phyloP scores from a whole-genome alignment of 2,888 invertebrate genomes.

The Chironomus tentans region DNA sequence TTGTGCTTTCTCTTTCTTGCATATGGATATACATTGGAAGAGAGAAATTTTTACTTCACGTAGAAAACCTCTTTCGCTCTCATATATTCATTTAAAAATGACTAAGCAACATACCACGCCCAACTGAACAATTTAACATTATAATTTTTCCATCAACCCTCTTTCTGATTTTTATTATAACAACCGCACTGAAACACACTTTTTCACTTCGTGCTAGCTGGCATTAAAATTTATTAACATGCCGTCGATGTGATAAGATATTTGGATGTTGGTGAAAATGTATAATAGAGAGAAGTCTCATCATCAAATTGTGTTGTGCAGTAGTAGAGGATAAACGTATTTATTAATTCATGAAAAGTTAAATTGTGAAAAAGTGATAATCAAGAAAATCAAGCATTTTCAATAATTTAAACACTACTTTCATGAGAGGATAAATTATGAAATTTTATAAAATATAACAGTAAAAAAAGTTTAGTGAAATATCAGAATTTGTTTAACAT shows the following conservation, averaged over 20 bases:
- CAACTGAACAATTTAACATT: constrained; percentile 23
- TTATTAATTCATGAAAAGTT: too few relatives aligned
- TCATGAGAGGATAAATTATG: not conserved
- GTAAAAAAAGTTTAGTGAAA: not conserved
- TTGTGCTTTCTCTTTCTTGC: not conserved
- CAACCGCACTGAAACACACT: constrained; percentile 21
- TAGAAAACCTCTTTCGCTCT: not conserved
- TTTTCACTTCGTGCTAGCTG: constrained; percentile 8
- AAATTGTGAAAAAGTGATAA: not conserved
- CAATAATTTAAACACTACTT: not conserved
- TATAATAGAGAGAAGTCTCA: not conserved
- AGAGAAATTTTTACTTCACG: constrained; percentile 5
- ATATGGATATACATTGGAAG: not conserved
- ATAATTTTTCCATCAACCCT: constrained; percentile 19
- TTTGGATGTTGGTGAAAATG: not conserved
- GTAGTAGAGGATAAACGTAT: constrained; percentile 4
- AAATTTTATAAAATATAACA: not conserved
- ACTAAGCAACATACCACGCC: constrained; percentile 7
- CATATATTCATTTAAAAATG: constrained; percentile 18
- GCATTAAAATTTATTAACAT: constrained; percentile 26
- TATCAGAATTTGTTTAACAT: too few relatives aligned
- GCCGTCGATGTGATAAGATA: constrained; percentile 21
- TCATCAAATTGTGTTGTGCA: constrained; percentile 6
- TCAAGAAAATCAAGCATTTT: too few relatives aligned
- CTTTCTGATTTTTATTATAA: constrained; percentile 5